A percentile compares a stretch with the other conserved stretches of the same genome.
Evolutionary conservation across 2,888 invertebrate species (phyloP).

Genomic region (Chaetoderma sp.): DNA sequence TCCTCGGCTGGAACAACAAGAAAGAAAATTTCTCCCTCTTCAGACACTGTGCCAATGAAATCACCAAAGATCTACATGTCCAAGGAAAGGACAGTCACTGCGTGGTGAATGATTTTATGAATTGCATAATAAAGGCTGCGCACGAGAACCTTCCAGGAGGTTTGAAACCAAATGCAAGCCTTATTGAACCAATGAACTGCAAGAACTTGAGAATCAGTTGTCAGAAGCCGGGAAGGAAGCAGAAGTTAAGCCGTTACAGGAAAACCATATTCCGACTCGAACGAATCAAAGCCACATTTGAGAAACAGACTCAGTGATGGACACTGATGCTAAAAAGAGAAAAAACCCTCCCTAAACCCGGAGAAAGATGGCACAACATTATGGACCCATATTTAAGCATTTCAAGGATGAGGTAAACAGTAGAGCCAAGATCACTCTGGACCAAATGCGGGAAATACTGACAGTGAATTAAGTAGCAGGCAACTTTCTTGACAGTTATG

Average conservation of each 20-base stretch:
- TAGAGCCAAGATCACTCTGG: neutral
- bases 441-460: too few relatives aligned
- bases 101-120: slow-evolving; percentile 7
- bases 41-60: neutral
- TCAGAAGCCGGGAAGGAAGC: neutral
- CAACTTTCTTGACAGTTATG: too few relatives aligned
- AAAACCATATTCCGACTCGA: slow-evolving; percentile 9
- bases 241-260: neutral
- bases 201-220: neutral
- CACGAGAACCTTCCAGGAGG: slow-evolving; percentile 5
- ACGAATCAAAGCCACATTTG: slow-evolving; percentile 2
- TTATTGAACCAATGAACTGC: slow-evolving; percentile 8
- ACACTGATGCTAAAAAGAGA: slow-evolving; percentile 4
- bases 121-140: neutral
- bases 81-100: neutral
- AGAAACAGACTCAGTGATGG: neutral
- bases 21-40: neutral
- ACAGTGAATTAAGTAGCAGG: too few relatives aligned
- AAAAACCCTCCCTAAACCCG: slow-evolving; percentile 9
- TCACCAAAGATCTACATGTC: slow-evolving; percentile 3
- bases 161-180: too few relatives aligned
- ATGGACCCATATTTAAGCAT: too few relatives aligned
- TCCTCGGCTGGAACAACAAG: slow-evolving; percentile 6
- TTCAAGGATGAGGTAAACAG: slow-evolving; percentile 4
- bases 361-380: too few relatives aligned